Conservation (phyloP, 2,113 vertebrate genomes). For the Cyanoramphus novaezelandiae region DNA sequence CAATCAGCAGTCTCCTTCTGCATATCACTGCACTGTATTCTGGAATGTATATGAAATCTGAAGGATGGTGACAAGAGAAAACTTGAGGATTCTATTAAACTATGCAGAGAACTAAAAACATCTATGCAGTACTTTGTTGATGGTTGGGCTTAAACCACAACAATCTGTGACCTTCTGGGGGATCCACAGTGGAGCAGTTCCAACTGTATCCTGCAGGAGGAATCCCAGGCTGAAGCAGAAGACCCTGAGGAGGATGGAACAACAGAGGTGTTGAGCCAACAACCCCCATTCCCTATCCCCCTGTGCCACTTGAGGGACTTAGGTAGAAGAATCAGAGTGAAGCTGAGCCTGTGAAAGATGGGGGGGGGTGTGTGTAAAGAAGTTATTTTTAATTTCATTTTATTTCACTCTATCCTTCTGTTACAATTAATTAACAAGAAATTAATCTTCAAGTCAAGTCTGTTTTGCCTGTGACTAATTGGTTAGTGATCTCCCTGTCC, state of each 20-base stretch:
- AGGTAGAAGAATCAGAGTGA: background rate
- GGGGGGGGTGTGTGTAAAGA: rapidly evolving
- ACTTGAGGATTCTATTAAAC: background rate
- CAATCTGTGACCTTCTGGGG: background rate
- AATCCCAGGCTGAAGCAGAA: background rate
- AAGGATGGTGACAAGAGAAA: background rate
- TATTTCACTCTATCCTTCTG: background rate
- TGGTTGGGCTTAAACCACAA: background rate
- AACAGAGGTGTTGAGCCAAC: background rate
- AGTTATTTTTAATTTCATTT: background rate
- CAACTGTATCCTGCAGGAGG: background rate
- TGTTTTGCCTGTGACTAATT: background rate
- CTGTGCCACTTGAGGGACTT: background rate
- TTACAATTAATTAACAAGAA: background rate
- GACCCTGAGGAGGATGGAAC: background rate
- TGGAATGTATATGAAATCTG: background rate
- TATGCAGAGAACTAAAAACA: background rate
- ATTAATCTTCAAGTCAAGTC: background rate
- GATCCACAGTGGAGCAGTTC: background rate
- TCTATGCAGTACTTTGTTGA: background rate
- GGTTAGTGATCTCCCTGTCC: background rate
- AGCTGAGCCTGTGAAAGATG: background rate
- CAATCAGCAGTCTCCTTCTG: background rate
- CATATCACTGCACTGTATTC: background rate
- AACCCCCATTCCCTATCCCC: background rate